phyloP scores from a whole-genome alignment of 2,797 vertebrate species.

The Aeoliscus strigatus region DNA sequence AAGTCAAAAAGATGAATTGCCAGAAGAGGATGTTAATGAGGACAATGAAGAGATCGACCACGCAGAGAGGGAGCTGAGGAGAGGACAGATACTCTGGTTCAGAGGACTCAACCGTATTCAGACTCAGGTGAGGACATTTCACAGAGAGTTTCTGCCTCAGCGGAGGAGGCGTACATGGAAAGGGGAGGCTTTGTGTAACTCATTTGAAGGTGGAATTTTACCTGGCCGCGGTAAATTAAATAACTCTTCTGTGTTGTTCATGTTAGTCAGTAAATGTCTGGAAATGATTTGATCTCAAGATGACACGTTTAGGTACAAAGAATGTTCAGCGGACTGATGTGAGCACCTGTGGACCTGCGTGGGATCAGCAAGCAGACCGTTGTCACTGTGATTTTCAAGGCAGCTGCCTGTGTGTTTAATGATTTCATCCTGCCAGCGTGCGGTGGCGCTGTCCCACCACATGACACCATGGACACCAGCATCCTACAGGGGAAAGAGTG shows the following conservation, averaged over 20 bases:
- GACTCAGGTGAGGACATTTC: conserved; percentile 84
- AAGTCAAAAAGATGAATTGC: conserved; percentile 87
- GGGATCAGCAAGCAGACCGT: conserved; percentile 40
- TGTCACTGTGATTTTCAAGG: conserved; percentile 61
- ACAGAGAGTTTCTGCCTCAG: not conserved
- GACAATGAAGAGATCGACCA: conserved; percentile 98
- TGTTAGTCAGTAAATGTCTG: conserved; percentile 27
- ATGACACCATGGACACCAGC: not conserved
- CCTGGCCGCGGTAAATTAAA: too few relatives aligned
- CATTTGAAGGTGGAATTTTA: not conserved
- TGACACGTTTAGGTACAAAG: conserved; percentile 50
- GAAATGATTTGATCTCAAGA: conserved; percentile 47
- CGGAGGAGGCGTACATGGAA: too few relatives aligned
- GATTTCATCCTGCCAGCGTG: conserved; percentile 36
- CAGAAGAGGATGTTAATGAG: conserved; percentile 91
- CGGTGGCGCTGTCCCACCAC: conserved; percentile 26
- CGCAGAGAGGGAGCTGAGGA: conserved; percentile 90
- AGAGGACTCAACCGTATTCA: conserved; percentile 97
- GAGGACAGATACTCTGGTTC: conserved; percentile 99
- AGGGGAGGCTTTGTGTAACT: conserved; percentile 2
- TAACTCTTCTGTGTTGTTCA: conserved; percentile 8
- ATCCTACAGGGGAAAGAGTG: too few relatives aligned
- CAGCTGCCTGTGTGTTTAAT: conserved; percentile 11
- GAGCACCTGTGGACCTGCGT: conserved; percentile 19
- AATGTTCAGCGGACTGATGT: conserved; percentile 22